phyloP scores from a whole-genome alignment of 2,113 vertebrate genomes.

The Peromyscus californicus region DNA sequence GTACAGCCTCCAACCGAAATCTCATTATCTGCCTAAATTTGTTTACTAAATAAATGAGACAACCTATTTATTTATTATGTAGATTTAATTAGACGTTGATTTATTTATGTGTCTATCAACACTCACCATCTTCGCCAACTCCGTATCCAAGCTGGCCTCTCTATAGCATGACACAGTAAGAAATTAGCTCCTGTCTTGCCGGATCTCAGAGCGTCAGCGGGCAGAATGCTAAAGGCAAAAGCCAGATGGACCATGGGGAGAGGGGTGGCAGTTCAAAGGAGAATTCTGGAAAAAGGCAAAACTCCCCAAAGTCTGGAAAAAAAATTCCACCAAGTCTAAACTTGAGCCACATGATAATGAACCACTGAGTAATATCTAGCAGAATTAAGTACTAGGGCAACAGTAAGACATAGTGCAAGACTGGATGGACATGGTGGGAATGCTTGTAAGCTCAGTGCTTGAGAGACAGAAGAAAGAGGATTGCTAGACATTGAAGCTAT shows the following conservation, averaged over 20 bases:
- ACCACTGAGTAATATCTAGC: not conserved
- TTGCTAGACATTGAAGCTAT: not conserved
- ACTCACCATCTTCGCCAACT: conserved; percentile 61
- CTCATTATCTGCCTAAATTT: conserved; percentile 86
- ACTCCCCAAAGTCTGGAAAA: not conserved
- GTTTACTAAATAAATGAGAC: conserved; percentile 87
- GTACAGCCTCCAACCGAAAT: conserved; percentile 78
- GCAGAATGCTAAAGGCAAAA: not conserved
- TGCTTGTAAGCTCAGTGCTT: no score
- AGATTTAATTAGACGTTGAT: conserved; percentile 85
- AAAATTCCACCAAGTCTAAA: not conserved
- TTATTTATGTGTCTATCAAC: conserved; percentile 84
- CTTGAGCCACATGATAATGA: not conserved
- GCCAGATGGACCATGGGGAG: not conserved
- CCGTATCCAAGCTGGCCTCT: not conserved
- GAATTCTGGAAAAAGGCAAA: not conserved
- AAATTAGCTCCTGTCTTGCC: conserved; percentile 5
- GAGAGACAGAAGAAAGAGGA: not conserved
- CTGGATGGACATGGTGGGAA: not conserved
- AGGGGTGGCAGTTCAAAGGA: not conserved
- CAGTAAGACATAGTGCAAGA: not conserved
- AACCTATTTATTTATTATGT: conserved; percentile 86
- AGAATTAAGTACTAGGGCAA: not conserved
- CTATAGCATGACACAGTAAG: not conserved
- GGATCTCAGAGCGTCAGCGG: not conserved